A percentile compares a stretch with the other conserved stretches of the same genome.
Evolutionary conservation across 2,888 invertebrate genomes (phyloP).

Genomic region (Selenia dentaria): DNA sequence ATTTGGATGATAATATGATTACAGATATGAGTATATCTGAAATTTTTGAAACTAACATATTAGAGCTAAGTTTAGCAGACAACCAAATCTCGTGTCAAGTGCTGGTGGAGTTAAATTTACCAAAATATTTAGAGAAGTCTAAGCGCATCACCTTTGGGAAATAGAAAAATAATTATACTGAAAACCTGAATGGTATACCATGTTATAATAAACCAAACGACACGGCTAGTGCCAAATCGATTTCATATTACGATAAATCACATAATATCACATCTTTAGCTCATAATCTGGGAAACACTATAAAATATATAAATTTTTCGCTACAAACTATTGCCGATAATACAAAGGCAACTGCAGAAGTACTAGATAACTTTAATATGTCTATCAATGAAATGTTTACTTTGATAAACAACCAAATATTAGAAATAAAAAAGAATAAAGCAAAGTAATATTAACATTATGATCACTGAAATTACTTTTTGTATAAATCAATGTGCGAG

Average conservation of each 20-base stretch:
- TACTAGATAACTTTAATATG: slow-evolving; percentile 15
- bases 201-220: slow-evolving; percentile 13
- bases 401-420: too few relatives aligned
- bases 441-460: too few relatives aligned
- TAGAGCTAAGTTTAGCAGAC: slow-evolving; percentile 29
- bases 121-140: slow-evolving; percentile 11
- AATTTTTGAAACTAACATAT: slow-evolving; percentile 15
- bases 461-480: too few relatives aligned
- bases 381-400: too few relatives aligned
- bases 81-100: slow-evolving; percentile 31
- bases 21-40: slow-evolving; percentile 21
- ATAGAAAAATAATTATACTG: slow-evolving; percentile 18
- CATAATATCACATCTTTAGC: slow-evolving; percentile 20
- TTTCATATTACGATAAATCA: slow-evolving; percentile 3
- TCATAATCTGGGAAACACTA: slow-evolving; percentile 14
- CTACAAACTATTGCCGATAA: slow-evolving; percentile 16
- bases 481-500: too few relatives aligned
- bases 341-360: slow-evolving; percentile 5
- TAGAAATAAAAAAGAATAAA: too few relatives aligned
- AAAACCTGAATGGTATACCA: slow-evolving; percentile 31
- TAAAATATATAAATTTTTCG: slow-evolving; percentile 15
- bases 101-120: slow-evolving; percentile 22
- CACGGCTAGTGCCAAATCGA: not conserved
- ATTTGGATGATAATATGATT: slow-evolving; percentile 31
- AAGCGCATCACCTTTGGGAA: slow-evolving; percentile 10